Evolutionary conservation across 2,888 invertebrate genomes (phyloP), one percentile per base, ranked within the genome.

Genomic region (Diploptera punctata): DNA sequence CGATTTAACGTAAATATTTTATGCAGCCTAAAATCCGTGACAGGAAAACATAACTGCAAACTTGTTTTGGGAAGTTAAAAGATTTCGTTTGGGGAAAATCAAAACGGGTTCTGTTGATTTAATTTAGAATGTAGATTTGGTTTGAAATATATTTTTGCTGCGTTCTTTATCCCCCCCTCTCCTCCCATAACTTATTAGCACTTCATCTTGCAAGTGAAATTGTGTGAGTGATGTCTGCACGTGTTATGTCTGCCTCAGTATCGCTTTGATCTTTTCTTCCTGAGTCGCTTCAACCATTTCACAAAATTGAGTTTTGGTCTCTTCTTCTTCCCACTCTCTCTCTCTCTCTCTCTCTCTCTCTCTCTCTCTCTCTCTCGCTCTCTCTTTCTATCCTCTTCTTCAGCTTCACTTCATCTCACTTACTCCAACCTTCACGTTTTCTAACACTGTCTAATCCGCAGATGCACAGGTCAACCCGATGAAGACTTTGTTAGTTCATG

Each of bases 221-320:
- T 61, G 68, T 54, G 60, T 71, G 71, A 74, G 57, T 68, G 74
- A 71, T 71, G 71, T 43, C 61, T 67, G 65, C 74, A 74, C 71
- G 71, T 74, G 73, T 71, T 73, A 72, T 74, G 61, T 54, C 67
- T 52, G 54, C 52, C 49, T 71, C 62, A 67, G 71, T 67, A 67
- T 54, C 57, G 52, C 74, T 74, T 74, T 74, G 74, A 74, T 74
- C 74, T 74, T 67, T 68, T 67, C 74, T 57, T 57, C 61, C 65
- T 33, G 33, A 52, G 54, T 43, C 71, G 44, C 60, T 71, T 52
- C 70, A 57, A 71, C 68, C 70, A 68, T 74, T 73, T 74, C 68
- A 70, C 71, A 68, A 74, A 74, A 74, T 74, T 74, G 74, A 74
- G 74, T 74, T 74, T 74, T 47, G 65, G 65, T 65, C 65, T 65